Conservation (phyloP, 35 echinoderm and acorn worm genomes). For the Hemicentrotus pulcherrimus region DNA sequence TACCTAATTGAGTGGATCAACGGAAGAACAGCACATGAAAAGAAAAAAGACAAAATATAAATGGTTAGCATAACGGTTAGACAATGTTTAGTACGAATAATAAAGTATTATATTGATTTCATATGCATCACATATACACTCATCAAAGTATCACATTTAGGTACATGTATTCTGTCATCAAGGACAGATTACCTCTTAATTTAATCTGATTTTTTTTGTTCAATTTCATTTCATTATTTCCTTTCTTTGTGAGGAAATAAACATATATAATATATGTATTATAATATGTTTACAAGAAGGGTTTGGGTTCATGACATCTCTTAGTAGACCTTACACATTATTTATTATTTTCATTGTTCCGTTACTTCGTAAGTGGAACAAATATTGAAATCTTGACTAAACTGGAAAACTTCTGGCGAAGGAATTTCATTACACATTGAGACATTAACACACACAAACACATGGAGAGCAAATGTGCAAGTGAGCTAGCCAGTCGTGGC, state of each 20-base stretch:
- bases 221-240: too few species aligned
- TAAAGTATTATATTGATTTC: neutral
- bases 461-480: neutral
- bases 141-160: neutral
- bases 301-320: too few species aligned
- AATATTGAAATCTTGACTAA: too few species aligned
- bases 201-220: too few species aligned
- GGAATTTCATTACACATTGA: neutral
- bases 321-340: too few species aligned
- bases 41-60: neutral
- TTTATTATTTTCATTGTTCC: too few species aligned
- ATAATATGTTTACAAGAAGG: too few species aligned
- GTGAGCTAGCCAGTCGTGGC: neutral
- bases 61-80: neutral
- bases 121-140: neutral
- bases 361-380: too few species aligned
- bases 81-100: neutral
- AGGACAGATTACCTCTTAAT: neutral
- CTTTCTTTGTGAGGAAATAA: too few species aligned
- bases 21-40: neutral
- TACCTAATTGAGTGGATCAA: neutral
- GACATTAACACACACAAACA: neutral
- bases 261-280: too few species aligned
- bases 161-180: neutral
- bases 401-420: too few species aligned